Evolutionary conservation across 2,888 invertebrate genomes (phyloP).

Genomic region (Mimas tiliae): DNA sequence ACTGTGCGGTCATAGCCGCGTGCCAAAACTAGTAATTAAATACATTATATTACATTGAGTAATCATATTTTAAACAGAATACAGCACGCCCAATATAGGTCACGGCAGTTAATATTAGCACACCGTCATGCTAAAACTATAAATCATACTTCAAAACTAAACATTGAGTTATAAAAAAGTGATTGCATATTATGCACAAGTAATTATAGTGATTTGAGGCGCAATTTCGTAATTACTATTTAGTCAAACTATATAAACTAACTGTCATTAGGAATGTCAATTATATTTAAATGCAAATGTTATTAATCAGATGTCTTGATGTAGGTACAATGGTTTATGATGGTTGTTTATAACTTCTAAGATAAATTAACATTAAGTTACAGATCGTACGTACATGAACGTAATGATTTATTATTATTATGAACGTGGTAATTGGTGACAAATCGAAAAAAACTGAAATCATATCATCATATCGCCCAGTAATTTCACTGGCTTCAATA

Average conservation of each 20-base stretch:
- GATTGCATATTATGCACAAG: background rate
- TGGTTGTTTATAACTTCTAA: too few relatives aligned
- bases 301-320: too few relatives aligned
- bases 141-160: slow-evolving; percentile 7
- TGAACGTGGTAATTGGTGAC: too few relatives aligned
- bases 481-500: too few relatives aligned
- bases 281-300: background rate
- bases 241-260: background rate
- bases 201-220: background rate
- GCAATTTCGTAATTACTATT: slow-evolving; percentile 11
- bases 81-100: slow-evolving; percentile 8
- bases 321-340: too few relatives aligned
- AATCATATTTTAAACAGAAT: slow-evolving; percentile 1
- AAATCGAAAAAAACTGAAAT: too few relatives aligned
- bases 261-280: background rate
- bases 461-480: too few relatives aligned
- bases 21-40: too few relatives aligned
- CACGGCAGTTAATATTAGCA: slow-evolving; percentile 17
- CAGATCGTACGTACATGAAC: too few relatives aligned
- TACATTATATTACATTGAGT: slow-evolving; percentile 4
- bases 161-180: background rate
- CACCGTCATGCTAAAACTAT: slow-evolving; percentile 14
- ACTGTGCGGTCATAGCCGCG: too few relatives aligned
- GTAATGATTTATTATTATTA: too few relatives aligned
- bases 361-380: too few relatives aligned